phyloP scores from a whole-genome alignment of 2,797 vertebrate species.

The Phylloscopus collybita region DNA sequence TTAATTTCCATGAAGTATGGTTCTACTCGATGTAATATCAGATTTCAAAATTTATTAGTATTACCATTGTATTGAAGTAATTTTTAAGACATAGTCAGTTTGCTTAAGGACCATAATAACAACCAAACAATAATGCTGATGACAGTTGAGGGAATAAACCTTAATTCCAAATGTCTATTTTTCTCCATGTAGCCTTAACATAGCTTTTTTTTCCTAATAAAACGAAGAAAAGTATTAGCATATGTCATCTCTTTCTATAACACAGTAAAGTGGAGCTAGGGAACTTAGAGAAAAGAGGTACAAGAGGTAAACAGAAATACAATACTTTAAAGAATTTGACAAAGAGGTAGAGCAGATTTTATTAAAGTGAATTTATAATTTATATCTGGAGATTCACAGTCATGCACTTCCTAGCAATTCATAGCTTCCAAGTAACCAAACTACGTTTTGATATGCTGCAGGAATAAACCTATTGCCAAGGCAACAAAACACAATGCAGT shows the following conservation, averaged over 20 bases:
- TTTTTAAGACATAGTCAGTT: not conserved
- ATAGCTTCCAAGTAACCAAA: not conserved
- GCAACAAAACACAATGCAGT: not conserved
- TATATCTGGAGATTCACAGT: not conserved
- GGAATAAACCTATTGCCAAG: slow-evolving; percentile 12
- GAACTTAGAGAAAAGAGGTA: not conserved
- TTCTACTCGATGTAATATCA: not conserved
- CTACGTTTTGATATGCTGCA: not conserved
- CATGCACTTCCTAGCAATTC: not conserved
- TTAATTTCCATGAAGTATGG: not conserved
- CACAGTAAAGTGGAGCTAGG: not conserved
- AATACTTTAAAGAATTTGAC: not conserved
- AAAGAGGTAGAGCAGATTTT: not conserved
- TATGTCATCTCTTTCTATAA: not conserved
- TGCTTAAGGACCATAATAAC: not conserved
- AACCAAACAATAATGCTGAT: not conserved
- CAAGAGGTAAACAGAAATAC: not conserved
- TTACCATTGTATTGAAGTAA: not conserved
- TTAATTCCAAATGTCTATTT: not conserved
- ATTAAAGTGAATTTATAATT: not conserved
- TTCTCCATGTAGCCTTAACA: not conserved
- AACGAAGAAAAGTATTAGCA: not conserved
- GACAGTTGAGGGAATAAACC: not conserved
- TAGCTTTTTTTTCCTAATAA: not conserved
- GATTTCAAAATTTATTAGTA: not conserved